These are phyloP conservation scores for Tenodera sinensis DNA, from an alignment of 2,888 invertebrate species.

Conservation along the genomic window DNA sequence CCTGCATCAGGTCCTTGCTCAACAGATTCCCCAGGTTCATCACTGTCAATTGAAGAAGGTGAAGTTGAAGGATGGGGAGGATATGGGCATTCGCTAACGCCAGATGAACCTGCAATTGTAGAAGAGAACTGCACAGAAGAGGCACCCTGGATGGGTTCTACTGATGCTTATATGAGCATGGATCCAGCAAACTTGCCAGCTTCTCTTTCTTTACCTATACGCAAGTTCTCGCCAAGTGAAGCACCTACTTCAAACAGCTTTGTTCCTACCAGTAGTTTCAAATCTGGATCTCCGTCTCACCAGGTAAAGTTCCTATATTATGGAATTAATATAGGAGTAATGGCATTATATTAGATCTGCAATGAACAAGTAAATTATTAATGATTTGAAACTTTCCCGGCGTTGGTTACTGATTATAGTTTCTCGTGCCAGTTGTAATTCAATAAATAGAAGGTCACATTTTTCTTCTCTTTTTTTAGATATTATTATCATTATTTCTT, in stretches of 20 bases:
- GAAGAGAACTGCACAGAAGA: conserved; percentile 55
- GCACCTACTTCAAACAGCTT: conserved; percentile 33
- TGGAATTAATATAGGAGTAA: background rate
- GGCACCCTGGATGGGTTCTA: conserved; percentile 3
- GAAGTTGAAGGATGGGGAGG: conserved; percentile 43
- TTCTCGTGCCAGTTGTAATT: too few relatives aligned
- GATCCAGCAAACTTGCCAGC: conserved; percentile 23
- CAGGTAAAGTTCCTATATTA: conserved; percentile 24
- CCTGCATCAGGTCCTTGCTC: conserved; percentile 58
- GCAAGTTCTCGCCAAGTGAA: conserved; percentile 43
- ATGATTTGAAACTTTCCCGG: too few relatives aligned
- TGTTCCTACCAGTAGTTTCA: conserved; percentile 36
- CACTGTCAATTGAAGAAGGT: conserved; percentile 62
- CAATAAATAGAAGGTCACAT: too few relatives aligned
- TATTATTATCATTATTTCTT: too few relatives aligned
- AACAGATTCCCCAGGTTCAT: conserved; percentile 66
- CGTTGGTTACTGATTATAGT: too few relatives aligned
- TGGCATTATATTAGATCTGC: background rate
- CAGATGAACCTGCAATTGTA: conserved; percentile 61
- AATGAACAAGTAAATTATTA: background rate
- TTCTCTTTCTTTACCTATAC: conserved; percentile 28
- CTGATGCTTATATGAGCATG: conserved; percentile 32
- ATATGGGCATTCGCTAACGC: conserved; percentile 54
- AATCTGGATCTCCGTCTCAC: conserved; percentile 48
- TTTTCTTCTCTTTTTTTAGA: too few relatives aligned